A percentile compares a stretch with the other conserved stretches of the same genome.
phyloP scores from a whole-genome alignment of 2,797 vertebrate species.

The Zenarchopterus dispar region DNA sequence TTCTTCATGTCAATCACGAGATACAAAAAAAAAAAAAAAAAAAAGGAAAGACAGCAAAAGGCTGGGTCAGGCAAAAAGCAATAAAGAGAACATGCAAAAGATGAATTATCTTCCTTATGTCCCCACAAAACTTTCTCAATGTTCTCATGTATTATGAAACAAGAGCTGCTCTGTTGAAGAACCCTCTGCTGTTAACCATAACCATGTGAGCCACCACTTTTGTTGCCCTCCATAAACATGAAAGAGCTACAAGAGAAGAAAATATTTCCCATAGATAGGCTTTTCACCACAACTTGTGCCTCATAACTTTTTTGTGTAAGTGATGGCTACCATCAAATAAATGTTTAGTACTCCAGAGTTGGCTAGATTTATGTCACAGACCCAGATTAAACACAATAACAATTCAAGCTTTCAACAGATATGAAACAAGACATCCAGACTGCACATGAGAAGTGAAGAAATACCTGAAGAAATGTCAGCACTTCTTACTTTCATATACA shows the following conservation, averaged over 20 bases:
- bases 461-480: slow-evolving; percentile 24
- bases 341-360: slow-evolving; percentile 32
- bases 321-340: slow-evolving; percentile 40
- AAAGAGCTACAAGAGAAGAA: slow-evolving; percentile 44
- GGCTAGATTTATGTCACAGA: slow-evolving; percentile 45
- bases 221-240: slow-evolving; percentile 54
- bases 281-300: slow-evolving; percentile 45
- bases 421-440: slow-evolving; percentile 23
- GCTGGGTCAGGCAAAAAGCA: slow-evolving; percentile 1
- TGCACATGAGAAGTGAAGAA: slow-evolving; percentile 9
- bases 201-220: slow-evolving; percentile 62
- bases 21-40: too few relatives aligned
- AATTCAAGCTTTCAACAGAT: slow-evolving; percentile 30
- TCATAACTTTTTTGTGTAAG: slow-evolving; percentile 41
- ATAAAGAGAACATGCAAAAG: slow-evolving; percentile 6
- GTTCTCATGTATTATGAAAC: slow-evolving; percentile 40
- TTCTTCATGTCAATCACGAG: background rate
- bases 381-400: slow-evolving; percentile 44
- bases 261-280: slow-evolving; percentile 60
- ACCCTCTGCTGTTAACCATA: slow-evolving; percentile 50
- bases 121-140: slow-evolving; percentile 25
- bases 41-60: background rate
- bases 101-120: slow-evolving; percentile 30
- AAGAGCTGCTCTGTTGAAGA: slow-evolving; percentile 33
- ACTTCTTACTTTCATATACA: slow-evolving; percentile 42